phyloP scores from a whole-genome alignment of 2,797 vertebrate species.

The Chanos chanos region DNA sequence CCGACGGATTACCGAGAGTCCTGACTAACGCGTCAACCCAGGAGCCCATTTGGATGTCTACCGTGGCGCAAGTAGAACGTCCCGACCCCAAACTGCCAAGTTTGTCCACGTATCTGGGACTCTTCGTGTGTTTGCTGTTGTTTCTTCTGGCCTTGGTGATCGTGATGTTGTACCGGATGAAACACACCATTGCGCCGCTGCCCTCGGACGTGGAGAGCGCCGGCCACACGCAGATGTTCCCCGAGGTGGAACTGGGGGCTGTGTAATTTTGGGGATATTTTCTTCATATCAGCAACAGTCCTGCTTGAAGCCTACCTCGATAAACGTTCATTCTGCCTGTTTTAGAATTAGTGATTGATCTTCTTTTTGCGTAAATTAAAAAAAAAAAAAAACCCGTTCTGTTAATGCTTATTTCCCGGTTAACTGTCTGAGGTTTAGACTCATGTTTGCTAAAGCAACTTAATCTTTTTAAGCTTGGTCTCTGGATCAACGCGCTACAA shows the following conservation, averaged over 20 bases:
- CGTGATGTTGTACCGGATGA: conserved; percentile 54
- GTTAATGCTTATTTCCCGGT: too few species aligned
- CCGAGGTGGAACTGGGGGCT: conserved; percentile 40
- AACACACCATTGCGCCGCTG: conserved; percentile 50
- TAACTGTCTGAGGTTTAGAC: too few species aligned
- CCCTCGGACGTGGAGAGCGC: conserved; percentile 43
- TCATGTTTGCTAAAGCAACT: too few species aligned
- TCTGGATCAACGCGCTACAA: too few species aligned
- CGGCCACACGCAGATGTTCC: conserved; percentile 40
- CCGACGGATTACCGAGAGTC: conserved; percentile 21
- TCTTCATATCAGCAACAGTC: background rate
- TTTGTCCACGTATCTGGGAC: conserved; percentile 47
- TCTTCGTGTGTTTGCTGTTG: conserved; percentile 50
- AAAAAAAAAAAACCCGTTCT: too few species aligned
- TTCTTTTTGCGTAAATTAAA: too few species aligned
- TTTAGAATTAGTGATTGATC: too few species aligned
- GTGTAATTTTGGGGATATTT: background rate
- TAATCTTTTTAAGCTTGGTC: too few species aligned
- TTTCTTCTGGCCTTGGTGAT: conserved; percentile 50
- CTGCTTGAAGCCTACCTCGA: too few species aligned
- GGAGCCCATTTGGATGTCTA: conserved; percentile 34
- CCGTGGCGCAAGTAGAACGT: conserved; percentile 30
- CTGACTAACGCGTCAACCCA: conserved; percentile 22
- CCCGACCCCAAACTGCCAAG: conserved; percentile 42
- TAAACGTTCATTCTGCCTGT: too few species aligned